A percentile compares a stretch with the other conserved stretches of the same genome.
phyloP scores from a whole-genome alignment of 2,797 vertebrate genomes.

The Pangasius mekongensis region DNA sequence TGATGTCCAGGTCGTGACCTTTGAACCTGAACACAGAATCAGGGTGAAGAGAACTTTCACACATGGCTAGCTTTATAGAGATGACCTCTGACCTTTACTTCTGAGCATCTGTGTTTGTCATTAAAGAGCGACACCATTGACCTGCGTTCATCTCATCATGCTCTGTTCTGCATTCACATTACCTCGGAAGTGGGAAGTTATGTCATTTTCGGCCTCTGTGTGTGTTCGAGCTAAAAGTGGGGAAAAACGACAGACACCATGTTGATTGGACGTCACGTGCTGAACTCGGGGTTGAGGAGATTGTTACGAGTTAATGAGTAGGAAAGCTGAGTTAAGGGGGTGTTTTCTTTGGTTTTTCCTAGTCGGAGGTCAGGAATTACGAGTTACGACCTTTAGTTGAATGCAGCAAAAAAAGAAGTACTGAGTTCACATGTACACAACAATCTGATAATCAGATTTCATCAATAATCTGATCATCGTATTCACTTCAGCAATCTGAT shows the following conservation, averaged over 20 bases:
- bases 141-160: background rate
- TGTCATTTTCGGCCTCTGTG: background rate
- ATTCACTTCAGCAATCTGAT: background rate
- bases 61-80: constrained; percentile 3
- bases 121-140: background rate
- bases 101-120: constrained; percentile 41
- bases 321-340: background rate
- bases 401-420: background rate
- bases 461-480: background rate
- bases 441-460: background rate
- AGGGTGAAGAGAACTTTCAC: constrained; percentile 19
- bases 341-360: background rate
- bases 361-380: background rate
- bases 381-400: background rate
- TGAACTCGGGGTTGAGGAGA: background rate
- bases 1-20: constrained; percentile 1
- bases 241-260: background rate
- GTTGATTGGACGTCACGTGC: background rate
- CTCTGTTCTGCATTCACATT: background rate
- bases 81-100: constrained; percentile 30
- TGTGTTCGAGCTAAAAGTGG: background rate
- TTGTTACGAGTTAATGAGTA: background rate
- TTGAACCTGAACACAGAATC: constrained; percentile 20
- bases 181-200: background rate
- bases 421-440: background rate